Evolutionary conservation across 2,888 invertebrate species (phyloP), one percentile per base, ranked within the genome.

Genomic region (Diaperis boleti): DNA sequence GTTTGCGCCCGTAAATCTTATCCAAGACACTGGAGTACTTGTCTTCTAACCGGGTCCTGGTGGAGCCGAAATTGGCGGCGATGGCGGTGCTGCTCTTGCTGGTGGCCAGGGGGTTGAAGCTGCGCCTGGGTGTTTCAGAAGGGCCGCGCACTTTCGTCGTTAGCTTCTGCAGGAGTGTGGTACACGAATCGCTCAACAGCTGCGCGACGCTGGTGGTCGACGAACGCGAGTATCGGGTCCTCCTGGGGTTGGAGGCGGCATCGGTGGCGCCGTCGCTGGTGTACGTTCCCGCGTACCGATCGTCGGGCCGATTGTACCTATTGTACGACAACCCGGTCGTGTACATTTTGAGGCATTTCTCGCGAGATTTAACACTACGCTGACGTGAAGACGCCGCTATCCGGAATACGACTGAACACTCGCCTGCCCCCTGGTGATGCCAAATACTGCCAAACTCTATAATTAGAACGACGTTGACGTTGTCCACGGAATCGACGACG

Each of bases 131-230:
- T 11, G 41, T 50, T 82, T 82, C 89, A 49, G 92, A 92, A 33
- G 92, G 92, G 45, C 92, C 92, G 65, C 94, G 87, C 44, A 87
- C 87, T 67, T 91, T 86, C 26, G 89, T 90, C 5, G 88, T 85
- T 74, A 95, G 84, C 70, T 93, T 86, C 79, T 93, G 93, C 74
- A 95, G 86, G 70, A 95, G 86, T 82, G 88, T 94, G 76, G 92
- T 91, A 82, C 93, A 95, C 72, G 94, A 93, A 79, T 95, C 94
- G 72, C 90, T 91, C 72, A 95, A 84, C 75, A 95, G 84, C 82
- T 95, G 94, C 68, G 93, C 91, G 73, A 95, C 92, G 83, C 93
- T 94, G 45, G 89, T 86, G 50, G 89, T 88, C 62, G 91, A 90
- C 50, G 94, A 92, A 66, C 94, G 88, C 69, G 89, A 85, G 82